Evolutionary conservation across 2,113 vertebrate genomes (phyloP).

Genomic region (Blennius ocellaris): DNA sequence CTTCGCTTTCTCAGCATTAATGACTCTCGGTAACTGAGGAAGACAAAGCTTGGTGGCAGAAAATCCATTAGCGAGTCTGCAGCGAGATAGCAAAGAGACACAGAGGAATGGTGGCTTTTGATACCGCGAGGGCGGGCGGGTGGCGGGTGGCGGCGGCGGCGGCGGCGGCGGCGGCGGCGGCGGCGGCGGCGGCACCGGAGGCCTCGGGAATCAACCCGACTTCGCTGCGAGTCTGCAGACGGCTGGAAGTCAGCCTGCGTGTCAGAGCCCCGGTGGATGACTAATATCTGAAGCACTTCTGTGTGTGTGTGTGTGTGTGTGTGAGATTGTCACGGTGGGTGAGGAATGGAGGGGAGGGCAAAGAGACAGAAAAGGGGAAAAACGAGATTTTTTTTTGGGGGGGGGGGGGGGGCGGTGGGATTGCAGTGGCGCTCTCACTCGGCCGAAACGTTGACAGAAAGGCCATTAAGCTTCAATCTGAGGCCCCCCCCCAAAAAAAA

Average conservation of each 20-base stretch:
- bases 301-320: conserved; percentile 19
- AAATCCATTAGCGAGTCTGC: conserved; percentile 63
- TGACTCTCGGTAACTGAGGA: conserved; percentile 42
- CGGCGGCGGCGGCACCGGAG: conserved; percentile 5
- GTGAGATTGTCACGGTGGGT: conserved; percentile 8
- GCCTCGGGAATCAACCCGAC: conserved; percentile 16
- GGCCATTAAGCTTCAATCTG: neutral
- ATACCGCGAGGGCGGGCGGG: conserved; percentile 21
- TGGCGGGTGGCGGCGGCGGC: too few relatives aligned
- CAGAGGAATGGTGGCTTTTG: conserved; percentile 53
- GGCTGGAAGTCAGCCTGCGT: conserved; percentile 14
- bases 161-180: too few relatives aligned
- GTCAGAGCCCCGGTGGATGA: conserved; percentile 13
- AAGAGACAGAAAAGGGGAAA: neutral
- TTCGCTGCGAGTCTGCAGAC: neutral
- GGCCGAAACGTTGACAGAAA: neutral
- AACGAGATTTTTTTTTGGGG: too few relatives aligned
- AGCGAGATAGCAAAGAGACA: conserved; percentile 48
- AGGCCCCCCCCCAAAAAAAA: too few relatives aligned
- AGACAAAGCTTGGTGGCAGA: conserved; percentile 58
- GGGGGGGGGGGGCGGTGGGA: too few relatives aligned
- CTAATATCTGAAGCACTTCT: conserved; percentile 21
- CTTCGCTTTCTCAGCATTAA: conserved; percentile 41
- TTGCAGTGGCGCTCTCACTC: neutral
- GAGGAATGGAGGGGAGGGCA: neutral